Conservation (phyloP, 2,888 invertebrate species). For the Eupithecia pulchellata region DNA sequence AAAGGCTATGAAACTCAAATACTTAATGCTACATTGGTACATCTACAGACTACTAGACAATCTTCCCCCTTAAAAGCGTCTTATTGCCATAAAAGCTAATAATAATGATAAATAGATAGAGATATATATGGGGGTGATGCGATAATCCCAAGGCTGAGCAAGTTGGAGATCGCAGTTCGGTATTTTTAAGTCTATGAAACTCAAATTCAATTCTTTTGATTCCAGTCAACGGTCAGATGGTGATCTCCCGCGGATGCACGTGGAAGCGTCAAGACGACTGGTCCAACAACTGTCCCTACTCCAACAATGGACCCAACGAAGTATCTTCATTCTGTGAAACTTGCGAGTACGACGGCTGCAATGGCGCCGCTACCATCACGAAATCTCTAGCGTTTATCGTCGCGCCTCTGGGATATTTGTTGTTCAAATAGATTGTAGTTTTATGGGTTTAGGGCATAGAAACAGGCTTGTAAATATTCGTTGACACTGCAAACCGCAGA, state of each 20-base stretch:
- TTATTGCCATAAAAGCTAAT: background rate
- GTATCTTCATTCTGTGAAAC: constrained; percentile 87
- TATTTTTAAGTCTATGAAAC: background rate
- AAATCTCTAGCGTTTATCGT: constrained; percentile 74
- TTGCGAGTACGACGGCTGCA: constrained; percentile 89
- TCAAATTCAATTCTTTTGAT: constrained; percentile 35
- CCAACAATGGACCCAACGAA: constrained; percentile 78
- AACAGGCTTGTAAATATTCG: constrained; percentile 7
- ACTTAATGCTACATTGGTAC: background rate
- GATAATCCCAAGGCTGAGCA: background rate
- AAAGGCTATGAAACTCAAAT: background rate
- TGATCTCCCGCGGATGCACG: constrained; percentile 86
- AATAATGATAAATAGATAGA: too few relatives aligned
- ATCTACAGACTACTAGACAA: background rate
- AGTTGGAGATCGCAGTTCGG: background rate
- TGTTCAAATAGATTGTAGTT: constrained; percentile 70
- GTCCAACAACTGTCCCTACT: constrained; percentile 79
- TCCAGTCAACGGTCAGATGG: constrained; percentile 82
- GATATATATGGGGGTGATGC: background rate
- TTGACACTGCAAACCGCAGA: background rate
- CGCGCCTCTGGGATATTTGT: constrained; percentile 70
- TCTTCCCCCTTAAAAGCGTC: background rate
- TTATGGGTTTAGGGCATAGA: constrained; percentile 15
- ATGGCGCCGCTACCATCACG: constrained; percentile 81
- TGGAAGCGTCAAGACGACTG: constrained; percentile 84